Base-by-base conservation (phyloP, 2,888 invertebrate genomes). In the Drosophila pegasa region DNA sequence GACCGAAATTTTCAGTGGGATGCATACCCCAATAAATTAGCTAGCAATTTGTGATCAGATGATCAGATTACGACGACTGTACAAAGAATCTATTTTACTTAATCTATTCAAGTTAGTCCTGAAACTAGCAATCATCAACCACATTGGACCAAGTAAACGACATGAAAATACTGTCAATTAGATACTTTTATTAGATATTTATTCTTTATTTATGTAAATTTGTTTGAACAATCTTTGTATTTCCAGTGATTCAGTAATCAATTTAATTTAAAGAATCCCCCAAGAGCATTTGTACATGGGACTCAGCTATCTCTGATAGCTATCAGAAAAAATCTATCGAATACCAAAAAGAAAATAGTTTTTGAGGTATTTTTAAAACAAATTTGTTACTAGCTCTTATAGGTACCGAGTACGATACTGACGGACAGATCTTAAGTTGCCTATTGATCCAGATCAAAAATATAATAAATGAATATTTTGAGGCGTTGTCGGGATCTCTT, bases 71-170 rank as follows among this genome's bases (percentile, higher is more conserved):
- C 25, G 55, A 55, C 16, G 27, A 20, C 56, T 38, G 1, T 45
- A 68, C 10, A 27, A 25, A 25, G 55, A 31, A 52, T n/a, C 38
- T 43, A 62, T 2, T 20, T 35, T 12, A 12, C 41, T n/a, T 31
- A 29, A 9, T 62, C 48, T 29, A 73, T 78, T 48, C 59, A 29
- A 29, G 56, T 64, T 64, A 54, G 66, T 79, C 51, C 38, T 58
- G 38, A 41, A 40, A 29, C 69, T 35, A 59, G 57, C 56, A 25
- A 35, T 22, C 27, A 43, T 50, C n/a, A 52, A 45, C 45, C 18
- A 31, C 51, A 35, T 57, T 20, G 25, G 47, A 61, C 27, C 31
- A 67, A 45, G 41, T 51, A 38, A 38, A 38, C 25, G 43, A 58
- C 43, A 31, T 25, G 7, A 5, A 35, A 58, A 56, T 16, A 25